These are phyloP conservation scores for Phenacoccus solenopsis DNA, from an alignment of 1,140 invertebrate genomes.

Conservation along the genomic window DNA sequence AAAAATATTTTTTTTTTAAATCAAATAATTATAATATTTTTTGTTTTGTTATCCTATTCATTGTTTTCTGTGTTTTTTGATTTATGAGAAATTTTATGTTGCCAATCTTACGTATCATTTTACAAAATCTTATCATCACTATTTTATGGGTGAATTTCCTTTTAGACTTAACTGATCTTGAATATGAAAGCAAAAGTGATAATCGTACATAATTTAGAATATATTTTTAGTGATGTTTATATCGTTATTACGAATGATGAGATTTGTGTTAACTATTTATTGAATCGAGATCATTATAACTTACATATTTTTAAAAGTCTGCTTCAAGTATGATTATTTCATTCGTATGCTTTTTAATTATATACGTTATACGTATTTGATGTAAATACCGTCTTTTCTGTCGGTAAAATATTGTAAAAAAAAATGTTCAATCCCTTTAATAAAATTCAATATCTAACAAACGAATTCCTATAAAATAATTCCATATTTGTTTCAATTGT, in stretches of 20 bases:
- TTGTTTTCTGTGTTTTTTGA: neutral
- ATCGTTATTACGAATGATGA: neutral
- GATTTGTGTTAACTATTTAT: neutral
- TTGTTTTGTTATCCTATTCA: neutral
- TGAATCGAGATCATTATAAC: neutral
- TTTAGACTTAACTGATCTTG: neutral
- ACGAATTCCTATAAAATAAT: too few species aligned
- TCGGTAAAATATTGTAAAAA: too few species aligned
- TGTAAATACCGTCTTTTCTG: neutral
- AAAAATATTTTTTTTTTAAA: too few species aligned
- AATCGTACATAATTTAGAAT: neutral
- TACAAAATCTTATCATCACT: neutral
- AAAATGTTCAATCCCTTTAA: too few species aligned
- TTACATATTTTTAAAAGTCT: neutral
- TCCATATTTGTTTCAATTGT: too few species aligned
- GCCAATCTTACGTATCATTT: neutral
- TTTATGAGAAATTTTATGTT: neutral
- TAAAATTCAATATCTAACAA: too few species aligned
- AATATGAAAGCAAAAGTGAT: conserved; percentile 2
- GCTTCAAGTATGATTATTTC: neutral
- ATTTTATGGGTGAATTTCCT: neutral
- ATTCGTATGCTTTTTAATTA: neutral
- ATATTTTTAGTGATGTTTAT: neutral
- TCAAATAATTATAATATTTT: too few species aligned
- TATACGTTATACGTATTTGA: neutral